Evolutionary conservation across 2,797 vertebrate genomes (phyloP).

Genomic region (Myotis pilosus): DNA sequence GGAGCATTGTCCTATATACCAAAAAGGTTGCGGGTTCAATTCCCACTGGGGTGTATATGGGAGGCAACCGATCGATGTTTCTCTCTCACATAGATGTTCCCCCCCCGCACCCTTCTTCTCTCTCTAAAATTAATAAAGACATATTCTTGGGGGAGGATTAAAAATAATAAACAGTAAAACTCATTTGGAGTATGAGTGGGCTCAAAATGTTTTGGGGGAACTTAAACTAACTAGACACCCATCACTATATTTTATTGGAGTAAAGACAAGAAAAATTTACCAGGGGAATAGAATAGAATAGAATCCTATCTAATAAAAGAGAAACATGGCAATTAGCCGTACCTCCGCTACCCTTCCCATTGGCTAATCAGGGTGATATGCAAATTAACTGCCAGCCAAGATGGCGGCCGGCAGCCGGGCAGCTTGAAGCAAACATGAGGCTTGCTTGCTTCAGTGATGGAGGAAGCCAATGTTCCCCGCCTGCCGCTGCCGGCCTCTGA

Average conservation of each 20-base stretch:
- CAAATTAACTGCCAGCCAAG: too few relatives aligned
- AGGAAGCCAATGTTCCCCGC: too few relatives aligned
- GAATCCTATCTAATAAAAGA: neutral
- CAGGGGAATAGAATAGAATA: neutral
- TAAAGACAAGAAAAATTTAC: neutral
- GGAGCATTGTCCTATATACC: neutral
- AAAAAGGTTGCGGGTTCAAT: neutral
- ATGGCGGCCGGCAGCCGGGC: too few relatives aligned
- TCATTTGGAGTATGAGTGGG: neutral
- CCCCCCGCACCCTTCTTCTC: neutral
- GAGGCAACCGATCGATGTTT: neutral
- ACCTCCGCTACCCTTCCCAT: too few relatives aligned
- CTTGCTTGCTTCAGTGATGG: too few relatives aligned
- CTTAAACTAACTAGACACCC: neutral
- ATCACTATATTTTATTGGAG: neutral
- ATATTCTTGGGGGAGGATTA: neutral
- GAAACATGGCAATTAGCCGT: too few relatives aligned
- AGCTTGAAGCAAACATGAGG: too few relatives aligned
- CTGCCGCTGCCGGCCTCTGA: too few relatives aligned
- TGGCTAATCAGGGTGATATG: too few relatives aligned
- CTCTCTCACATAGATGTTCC: neutral
- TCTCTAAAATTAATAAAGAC: neutral
- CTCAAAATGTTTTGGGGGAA: neutral
- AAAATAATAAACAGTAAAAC: slow-evolving; percentile 6
- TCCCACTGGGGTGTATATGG: neutral